These are phyloP conservation scores for Tupaia tana DNA, from an alignment of 2,113 vertebrate species.

Conservation along the genomic window DNA sequence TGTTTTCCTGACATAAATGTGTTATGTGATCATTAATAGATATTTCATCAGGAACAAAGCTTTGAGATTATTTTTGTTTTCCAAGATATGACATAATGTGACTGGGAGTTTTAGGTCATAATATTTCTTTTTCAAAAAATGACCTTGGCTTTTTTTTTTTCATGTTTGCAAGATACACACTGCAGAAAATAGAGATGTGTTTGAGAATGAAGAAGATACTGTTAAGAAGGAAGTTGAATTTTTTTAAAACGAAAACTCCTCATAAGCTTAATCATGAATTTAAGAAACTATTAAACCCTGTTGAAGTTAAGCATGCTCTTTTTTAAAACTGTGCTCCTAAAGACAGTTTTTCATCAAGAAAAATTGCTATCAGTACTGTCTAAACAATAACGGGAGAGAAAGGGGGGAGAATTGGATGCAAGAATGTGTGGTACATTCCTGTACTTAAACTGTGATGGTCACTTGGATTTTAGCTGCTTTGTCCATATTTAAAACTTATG, in stretches of 20 bases:
- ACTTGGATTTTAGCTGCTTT: conserved; percentile 75
- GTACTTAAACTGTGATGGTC: conserved; percentile 46
- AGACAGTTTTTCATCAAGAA: conserved; percentile 19
- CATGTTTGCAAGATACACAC: conserved; percentile 37
- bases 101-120: conserved; percentile 41
- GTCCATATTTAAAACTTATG: conserved; percentile 74
- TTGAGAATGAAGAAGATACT: conserved; percentile 35
- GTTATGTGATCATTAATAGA: neutral
- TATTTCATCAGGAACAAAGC: conserved; percentile 38
- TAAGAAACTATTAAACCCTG: conserved; percentile 14
- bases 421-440: neutral
- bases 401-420: neutral
- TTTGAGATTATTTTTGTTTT: conserved; percentile 50
- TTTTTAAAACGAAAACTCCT: neutral
- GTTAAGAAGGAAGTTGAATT: neutral
- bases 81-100: neutral
- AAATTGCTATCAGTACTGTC: neutral
- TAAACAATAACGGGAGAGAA: neutral
- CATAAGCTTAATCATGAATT: neutral
- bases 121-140: conserved; percentile 15
- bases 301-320: conserved; percentile 44
- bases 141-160: neutral
- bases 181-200: conserved; percentile 34
- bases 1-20: conserved; percentile 34
- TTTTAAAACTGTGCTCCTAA: conserved; percentile 9